Evolutionary conservation across 2,797 vertebrate species (phyloP).

Genomic region (Hemibagrus guttatus): DNA sequence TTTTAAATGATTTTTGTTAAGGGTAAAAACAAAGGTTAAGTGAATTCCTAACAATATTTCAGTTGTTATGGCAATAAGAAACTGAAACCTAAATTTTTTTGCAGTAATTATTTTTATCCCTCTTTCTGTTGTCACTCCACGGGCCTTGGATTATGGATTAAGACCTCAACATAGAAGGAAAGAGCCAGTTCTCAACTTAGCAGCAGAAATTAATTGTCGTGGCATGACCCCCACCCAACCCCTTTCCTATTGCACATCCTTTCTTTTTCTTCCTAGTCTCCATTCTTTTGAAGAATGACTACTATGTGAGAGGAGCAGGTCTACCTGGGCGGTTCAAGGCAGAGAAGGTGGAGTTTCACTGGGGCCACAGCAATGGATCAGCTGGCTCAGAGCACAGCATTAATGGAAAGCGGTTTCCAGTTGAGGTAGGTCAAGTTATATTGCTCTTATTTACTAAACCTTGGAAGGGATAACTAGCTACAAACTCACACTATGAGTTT

Average conservation of each 20-base stretch:
- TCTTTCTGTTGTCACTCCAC: not conserved
- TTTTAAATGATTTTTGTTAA: not conserved
- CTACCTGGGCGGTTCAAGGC: constrained; percentile 95
- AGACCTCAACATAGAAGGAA: not conserved
- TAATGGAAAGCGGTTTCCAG: constrained; percentile 89
- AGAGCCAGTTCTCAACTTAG: not conserved
- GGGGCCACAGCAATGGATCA: constrained; percentile 93
- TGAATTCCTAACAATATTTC: not conserved
- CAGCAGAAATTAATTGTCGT: constrained; percentile 30
- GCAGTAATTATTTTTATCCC: not conserved
- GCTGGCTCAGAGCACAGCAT: constrained; percentile 95
- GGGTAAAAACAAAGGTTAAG: not conserved
- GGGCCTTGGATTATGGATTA: not conserved
- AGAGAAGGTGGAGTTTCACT: constrained; percentile 98
- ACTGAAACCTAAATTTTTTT: not conserved
- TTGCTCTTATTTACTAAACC: not conserved
- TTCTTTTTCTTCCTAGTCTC: constrained; percentile 79
- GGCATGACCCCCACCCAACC: too few species aligned
- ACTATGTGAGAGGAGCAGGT: constrained; percentile 91
- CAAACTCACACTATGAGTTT: not conserved
- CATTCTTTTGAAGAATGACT: constrained; percentile 93
- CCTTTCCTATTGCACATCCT: not conserved
- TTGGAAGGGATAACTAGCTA: not conserved
- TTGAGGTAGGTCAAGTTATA: constrained; percentile 78
- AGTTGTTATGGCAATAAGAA: not conserved